These are phyloP conservation scores for Epirrhoe tristata DNA, from an alignment of 2,888 invertebrate genomes.

Conservation along the genomic window DNA sequence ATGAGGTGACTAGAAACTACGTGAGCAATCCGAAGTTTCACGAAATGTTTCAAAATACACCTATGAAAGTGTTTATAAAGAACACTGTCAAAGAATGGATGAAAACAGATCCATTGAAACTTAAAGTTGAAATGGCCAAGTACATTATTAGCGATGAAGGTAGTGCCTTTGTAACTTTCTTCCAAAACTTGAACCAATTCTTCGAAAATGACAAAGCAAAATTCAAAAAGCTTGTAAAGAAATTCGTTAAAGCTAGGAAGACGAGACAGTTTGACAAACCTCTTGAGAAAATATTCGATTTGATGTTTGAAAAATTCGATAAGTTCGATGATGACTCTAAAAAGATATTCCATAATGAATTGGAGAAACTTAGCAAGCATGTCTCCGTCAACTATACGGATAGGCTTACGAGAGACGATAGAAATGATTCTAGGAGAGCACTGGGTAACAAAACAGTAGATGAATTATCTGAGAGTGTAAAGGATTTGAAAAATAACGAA, in stretches of 20 bases:
- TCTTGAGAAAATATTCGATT: constrained; percentile 22
- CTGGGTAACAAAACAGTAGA: background rate
- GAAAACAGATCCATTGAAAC: constrained; percentile 16
- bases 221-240: constrained; percentile 23
- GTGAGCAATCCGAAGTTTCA: constrained; percentile 14
- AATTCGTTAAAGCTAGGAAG: constrained; percentile 20
- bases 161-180: constrained; percentile 10
- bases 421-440: background rate
- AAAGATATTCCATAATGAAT: constrained; percentile 4
- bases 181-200: constrained; percentile 21
- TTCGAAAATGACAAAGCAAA: constrained; percentile 21
- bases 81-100: constrained; percentile 23
- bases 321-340: constrained; percentile 10
- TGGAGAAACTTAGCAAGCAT: constrained; percentile 13
- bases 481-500: background rate
- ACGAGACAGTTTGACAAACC: constrained; percentile 24
- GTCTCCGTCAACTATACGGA: background rate
- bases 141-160: constrained; percentile 23
- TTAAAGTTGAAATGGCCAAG: constrained; percentile 35
- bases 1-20: constrained; percentile 4
- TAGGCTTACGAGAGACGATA: background rate
- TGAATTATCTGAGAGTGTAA: background rate
- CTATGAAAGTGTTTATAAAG: constrained; percentile 11
- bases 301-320: constrained; percentile 22
- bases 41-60: constrained; percentile 19